A percentile compares a stretch with the other conserved stretches of the same genome.
Evolutionary conservation across 2,113 vertebrate species (phyloP).

Genomic region (Tragelaphus scriptus): DNA sequence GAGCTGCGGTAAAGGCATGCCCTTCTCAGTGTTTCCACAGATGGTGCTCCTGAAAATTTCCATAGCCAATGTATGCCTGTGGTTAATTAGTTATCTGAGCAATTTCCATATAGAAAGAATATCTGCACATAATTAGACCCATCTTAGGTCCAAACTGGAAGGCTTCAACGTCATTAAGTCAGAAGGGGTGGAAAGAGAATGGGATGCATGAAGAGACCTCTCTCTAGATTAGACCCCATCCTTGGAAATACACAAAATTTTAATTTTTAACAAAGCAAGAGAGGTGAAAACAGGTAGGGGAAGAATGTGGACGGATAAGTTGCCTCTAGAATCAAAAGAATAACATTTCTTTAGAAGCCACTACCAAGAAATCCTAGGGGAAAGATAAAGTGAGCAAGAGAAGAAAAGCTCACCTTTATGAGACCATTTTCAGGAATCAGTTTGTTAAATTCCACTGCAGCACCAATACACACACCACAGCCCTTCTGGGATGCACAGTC

Average conservation of each 20-base stretch:
- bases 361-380: conserved; percentile 10
- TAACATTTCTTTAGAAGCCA: conserved; percentile 18
- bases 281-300: background rate
- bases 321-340: conserved; percentile 32
- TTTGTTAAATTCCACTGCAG: conserved; percentile 71
- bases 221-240: background rate
- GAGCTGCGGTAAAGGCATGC: conserved; percentile 52
- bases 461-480: conserved; percentile 52
- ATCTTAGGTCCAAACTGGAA: background rate
- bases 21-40: conserved; percentile 41
- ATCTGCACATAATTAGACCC: conserved; percentile 63
- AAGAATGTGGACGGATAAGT: background rate
- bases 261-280: conserved; percentile 42
- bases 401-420: conserved; percentile 68
- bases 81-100: conserved; percentile 67
- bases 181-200: background rate
- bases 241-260: background rate
- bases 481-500: conserved; percentile 54
- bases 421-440: conserved; percentile 73
- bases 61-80: conserved; percentile 53
- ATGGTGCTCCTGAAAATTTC: conserved; percentile 56
- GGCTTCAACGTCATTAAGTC: conserved; percentile 35
- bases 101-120: conserved; percentile 61
- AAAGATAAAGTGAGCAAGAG: conserved; percentile 65
- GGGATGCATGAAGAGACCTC: background rate